Evolutionary conservation across 1,140 invertebrate genomes (phyloP).

Genomic region (Orussus abietinus): DNA sequence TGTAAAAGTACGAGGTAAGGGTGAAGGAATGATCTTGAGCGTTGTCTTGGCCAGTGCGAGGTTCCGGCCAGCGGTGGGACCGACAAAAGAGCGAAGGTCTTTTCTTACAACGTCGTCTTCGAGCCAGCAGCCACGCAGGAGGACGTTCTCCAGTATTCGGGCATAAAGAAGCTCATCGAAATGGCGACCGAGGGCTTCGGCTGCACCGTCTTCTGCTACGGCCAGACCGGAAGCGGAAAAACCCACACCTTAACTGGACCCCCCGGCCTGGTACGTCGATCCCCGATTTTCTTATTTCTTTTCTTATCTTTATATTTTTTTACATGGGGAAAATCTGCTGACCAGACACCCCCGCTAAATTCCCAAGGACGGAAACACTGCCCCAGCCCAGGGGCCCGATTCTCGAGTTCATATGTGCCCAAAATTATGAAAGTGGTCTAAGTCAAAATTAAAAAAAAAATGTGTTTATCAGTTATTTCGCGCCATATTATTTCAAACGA

Average conservation of each 20-base stretch:
- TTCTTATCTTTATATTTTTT: conserved; percentile 23
- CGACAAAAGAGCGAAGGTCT: conserved; percentile 71
- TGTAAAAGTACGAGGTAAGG: too few relatives aligned
- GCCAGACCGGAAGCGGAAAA: conserved; percentile 95
- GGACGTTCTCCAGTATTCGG: conserved; percentile 77
- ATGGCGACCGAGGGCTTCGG: conserved; percentile 93
- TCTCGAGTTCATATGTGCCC: too few relatives aligned
- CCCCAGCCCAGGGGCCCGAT: too few relatives aligned
- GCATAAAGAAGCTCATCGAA: conserved; percentile 80
- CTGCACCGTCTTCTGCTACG: conserved; percentile 92
- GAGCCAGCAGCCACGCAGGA: conserved; percentile 81
- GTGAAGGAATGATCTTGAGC: too few relatives aligned
- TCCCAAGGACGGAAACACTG: too few relatives aligned
- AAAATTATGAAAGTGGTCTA: too few relatives aligned
- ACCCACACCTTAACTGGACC: conserved; percentile 93
- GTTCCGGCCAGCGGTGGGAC: conserved; percentile 39
- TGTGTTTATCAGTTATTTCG: too few relatives aligned
- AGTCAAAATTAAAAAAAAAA: too few relatives aligned
- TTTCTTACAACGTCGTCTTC: conserved; percentile 86
- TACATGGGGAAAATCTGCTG: too few relatives aligned
- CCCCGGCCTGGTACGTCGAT: conserved; percentile 68
- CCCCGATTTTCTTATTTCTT: conserved; percentile 18
- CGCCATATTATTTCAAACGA: too few relatives aligned
- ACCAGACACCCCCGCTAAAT: too few relatives aligned
- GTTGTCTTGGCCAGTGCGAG: too few relatives aligned